A percentile compares a stretch with the other conserved stretches of the same genome.
Conservation (phyloP, 1,140 invertebrate species). For the Drosophila kurseongensis region DNA sequence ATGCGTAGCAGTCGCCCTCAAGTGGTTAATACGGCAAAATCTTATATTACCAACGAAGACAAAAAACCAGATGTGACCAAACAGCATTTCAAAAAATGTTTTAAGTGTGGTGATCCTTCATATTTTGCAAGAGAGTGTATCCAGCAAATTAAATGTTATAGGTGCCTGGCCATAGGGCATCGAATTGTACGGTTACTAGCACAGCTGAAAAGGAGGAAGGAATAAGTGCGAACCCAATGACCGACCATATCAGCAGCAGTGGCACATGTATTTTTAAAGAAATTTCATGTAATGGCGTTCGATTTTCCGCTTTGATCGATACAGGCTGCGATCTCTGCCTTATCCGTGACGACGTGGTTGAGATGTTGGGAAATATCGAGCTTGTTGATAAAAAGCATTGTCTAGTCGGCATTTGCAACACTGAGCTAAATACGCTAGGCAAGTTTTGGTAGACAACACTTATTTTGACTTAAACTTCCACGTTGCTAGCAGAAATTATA, state of each 20-base stretch:
- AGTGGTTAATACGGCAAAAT: not conserved
- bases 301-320: not conserved
- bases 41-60: not conserved
- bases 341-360: no score
- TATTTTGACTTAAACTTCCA: no score
- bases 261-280: no score
- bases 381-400: no score
- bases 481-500: no score
- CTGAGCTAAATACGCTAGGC: no score
- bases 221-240: not conserved
- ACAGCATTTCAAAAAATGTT: not conserved
- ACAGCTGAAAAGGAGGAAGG: not conserved
- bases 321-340: no score
- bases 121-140: not conserved
- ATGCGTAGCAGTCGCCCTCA: not conserved
- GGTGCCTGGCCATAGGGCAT: not conserved
- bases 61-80: constrained; percentile 1
- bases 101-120: not conserved
- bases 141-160: no score
- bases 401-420: no score
- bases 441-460: no score
- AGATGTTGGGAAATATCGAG: no score
- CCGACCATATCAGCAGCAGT: not conserved
- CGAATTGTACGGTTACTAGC: not conserved
- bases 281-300: not conserved